Evolutionary conservation across 1,140 invertebrate genomes (phyloP).

Genomic region (Drosophila pandora): DNA sequence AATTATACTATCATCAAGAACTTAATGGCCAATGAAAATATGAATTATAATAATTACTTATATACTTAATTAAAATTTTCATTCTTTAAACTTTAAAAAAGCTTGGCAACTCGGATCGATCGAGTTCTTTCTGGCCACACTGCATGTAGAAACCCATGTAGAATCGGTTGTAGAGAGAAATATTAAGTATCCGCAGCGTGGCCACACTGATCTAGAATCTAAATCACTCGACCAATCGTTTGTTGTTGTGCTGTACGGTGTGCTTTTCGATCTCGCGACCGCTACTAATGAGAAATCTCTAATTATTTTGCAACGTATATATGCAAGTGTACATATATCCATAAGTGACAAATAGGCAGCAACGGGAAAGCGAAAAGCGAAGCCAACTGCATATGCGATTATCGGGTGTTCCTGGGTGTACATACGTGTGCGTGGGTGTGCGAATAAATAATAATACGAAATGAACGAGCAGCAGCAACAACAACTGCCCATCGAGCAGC

Average conservation of each 20-base stretch:
- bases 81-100: no score
- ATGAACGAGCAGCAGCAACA: slow-evolving; percentile 65
- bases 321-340: slow-evolving; percentile 44
- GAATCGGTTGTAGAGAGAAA: background rate
- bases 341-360: slow-evolving; percentile 57
- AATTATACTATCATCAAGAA: no score
- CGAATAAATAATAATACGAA: slow-evolving; percentile 62
- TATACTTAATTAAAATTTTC: no score
- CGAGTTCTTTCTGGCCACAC: background rate
- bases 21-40: no score
- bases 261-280: slow-evolving; percentile 48
- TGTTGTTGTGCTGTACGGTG: slow-evolving; percentile 58
- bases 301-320: slow-evolving; percentile 62
- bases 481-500: slow-evolving; percentile 38
- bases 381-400: slow-evolving; percentile 59
- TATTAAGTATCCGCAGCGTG: background rate
- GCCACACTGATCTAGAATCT: slow-evolving; percentile 1
- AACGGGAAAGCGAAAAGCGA: slow-evolving; percentile 1
- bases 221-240: slow-evolving; percentile 34
- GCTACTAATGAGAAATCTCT: slow-evolving; percentile 42
- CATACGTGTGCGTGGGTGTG: slow-evolving; percentile 39
- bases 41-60: no score
- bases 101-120: no score
- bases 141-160: background rate
- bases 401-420: slow-evolving; percentile 12